Percentiles rank a stretch among this genome's conserved stretches.
Conservation (phyloP, 2,888 invertebrate genomes). For the Orchesella flavescens region DNA sequence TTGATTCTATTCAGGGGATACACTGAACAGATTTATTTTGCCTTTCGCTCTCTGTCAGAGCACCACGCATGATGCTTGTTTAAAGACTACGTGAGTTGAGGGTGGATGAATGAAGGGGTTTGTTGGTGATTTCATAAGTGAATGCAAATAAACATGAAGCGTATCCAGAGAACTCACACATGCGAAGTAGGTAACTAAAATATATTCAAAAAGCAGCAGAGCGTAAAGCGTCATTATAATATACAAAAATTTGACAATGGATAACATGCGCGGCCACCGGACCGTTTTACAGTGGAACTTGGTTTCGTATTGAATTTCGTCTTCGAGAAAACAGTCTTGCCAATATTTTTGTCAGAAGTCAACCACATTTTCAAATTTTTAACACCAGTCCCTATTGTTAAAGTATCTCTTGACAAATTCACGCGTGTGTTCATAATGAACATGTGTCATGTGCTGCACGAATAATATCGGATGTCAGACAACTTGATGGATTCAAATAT, state of each 20-base stretch:
- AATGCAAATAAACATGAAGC: conserved; percentile 9
- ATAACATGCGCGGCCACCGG: neutral
- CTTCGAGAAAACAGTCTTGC: neutral
- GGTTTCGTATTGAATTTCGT: neutral
- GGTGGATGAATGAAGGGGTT: neutral
- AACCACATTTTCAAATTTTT: neutral
- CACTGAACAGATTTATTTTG: conserved; percentile 4
- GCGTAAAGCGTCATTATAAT: neutral
- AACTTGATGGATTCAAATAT: neutral
- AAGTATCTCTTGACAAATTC: neutral
- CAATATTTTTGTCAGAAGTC: neutral
- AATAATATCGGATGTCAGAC: neutral
- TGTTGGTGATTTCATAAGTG: conserved; percentile 9
- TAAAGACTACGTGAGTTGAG: neutral
- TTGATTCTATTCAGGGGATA: conserved; percentile 1
- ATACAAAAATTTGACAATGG: neutral
- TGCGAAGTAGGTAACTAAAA: neutral
- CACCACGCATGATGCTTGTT: neutral
- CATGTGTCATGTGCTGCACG: neutral
- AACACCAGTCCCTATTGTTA: neutral
- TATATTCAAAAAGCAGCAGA: neutral
- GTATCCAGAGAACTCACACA: neutral
- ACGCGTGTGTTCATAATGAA: neutral
- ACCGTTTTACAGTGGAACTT: neutral
- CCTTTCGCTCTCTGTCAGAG: neutral